Evolutionary conservation across 2,797 vertebrate genomes (phyloP).

Genomic region (Myiotriccus ornatus): DNA sequence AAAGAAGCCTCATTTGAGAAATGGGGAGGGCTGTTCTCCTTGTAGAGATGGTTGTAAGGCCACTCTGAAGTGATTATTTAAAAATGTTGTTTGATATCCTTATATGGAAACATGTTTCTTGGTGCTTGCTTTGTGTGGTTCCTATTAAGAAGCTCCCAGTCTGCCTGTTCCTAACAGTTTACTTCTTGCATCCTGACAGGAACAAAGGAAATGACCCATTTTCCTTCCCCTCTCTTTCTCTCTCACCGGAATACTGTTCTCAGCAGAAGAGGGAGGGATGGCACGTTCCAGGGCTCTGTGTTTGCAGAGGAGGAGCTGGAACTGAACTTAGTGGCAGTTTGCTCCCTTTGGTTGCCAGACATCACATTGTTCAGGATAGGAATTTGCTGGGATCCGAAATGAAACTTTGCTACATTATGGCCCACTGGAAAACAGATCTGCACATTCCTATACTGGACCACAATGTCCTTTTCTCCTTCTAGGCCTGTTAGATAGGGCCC

Average conservation of each 20-base stretch:
- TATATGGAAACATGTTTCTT: neutral
- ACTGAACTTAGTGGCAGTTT: neutral
- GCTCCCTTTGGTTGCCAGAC: neutral
- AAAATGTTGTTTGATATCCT: neutral
- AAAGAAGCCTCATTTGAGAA: neutral
- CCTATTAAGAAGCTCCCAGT: slow-evolving; percentile 48
- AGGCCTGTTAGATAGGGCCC: neutral
- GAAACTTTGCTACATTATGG: neutral
- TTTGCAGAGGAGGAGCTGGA: neutral
- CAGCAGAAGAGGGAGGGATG: neutral
- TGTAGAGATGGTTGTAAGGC: neutral
- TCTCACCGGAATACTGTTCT: neutral
- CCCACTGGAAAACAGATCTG: neutral
- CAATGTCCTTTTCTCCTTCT: neutral
- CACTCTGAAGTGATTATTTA: neutral
- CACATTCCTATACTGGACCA: neutral
- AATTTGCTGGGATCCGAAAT: neutral
- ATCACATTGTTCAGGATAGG: neutral
- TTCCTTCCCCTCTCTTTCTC: slow-evolving; percentile 69
- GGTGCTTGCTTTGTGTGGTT: slow-evolving; percentile 2
- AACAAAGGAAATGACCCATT: slow-evolving; percentile 71
- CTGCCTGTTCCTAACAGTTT: slow-evolving; percentile 43
- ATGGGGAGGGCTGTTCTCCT: neutral
- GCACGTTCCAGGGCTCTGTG: neutral
- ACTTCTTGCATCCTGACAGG: slow-evolving; percentile 66